These are phyloP conservation scores for Luffia ferchaultella DNA, from an alignment of 2,888 invertebrate genomes.

Conservation along the genomic window DNA sequence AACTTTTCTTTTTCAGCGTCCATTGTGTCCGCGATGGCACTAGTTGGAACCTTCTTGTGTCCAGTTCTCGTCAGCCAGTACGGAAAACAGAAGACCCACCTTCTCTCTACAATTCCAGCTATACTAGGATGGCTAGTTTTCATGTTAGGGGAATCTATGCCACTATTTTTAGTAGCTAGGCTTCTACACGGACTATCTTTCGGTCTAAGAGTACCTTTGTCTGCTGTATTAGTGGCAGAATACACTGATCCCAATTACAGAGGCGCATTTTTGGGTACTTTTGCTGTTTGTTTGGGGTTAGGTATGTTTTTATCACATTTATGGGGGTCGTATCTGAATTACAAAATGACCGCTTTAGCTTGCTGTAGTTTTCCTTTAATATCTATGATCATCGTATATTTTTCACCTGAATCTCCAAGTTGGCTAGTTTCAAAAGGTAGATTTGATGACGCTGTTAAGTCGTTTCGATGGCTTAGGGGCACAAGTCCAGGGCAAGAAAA, in stretches of 20 bases:
- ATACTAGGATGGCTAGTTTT: slow-evolving; percentile 57
- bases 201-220: slow-evolving; percentile 62
- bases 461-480: slow-evolving; percentile 69
- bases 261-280: slow-evolving; percentile 69
- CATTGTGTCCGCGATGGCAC: slow-evolving; percentile 51
- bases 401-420: slow-evolving; percentile 71
- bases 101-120: slow-evolving; percentile 54
- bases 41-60: slow-evolving; percentile 54
- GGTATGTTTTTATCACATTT: slow-evolving; percentile 72
- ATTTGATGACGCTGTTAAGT: slow-evolving; percentile 62
- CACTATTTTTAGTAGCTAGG: slow-evolving; percentile 45
- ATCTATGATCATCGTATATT: slow-evolving; percentile 48
- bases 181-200: slow-evolving; percentile 55
- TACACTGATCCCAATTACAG: slow-evolving; percentile 69
- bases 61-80: slow-evolving; percentile 62
- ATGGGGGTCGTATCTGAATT: slow-evolving; percentile 68
- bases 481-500: slow-evolving; percentile 45
- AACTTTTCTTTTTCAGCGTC: slow-evolving; percentile 37
- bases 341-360: slow-evolving; percentile 66
- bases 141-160: slow-evolving; percentile 43
- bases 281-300: slow-evolving; percentile 68
- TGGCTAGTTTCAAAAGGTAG: slow-evolving; percentile 71
- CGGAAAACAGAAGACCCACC: slow-evolving; percentile 66
- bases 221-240: slow-evolving; percentile 66
- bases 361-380: slow-evolving; percentile 56